phyloP scores from a whole-genome alignment of 2,113 vertebrate species.

The Apeltes quadracus region DNA sequence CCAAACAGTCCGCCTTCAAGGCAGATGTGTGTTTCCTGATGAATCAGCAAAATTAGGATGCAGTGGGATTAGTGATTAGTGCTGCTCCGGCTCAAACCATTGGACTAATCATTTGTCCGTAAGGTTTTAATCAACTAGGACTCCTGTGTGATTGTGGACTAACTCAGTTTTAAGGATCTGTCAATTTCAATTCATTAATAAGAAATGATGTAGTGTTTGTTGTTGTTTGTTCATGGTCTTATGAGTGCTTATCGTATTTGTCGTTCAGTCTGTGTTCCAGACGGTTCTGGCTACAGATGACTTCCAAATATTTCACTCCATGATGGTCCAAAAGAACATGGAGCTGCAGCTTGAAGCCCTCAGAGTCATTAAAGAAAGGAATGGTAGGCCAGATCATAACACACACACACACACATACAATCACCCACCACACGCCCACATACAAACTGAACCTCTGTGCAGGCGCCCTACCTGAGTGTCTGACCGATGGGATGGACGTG shows the following conservation, averaged over 20 bases:
- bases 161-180: too few species aligned
- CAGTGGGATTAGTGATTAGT: not conserved
- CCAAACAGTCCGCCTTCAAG: not conserved
- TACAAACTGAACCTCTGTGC: not conserved
- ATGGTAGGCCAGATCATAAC: conserved; percentile 79
- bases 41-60: not conserved
- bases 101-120: not conserved
- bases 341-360: conserved; percentile 98
- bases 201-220: too few species aligned
- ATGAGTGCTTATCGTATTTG: not conserved
- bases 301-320: conserved; percentile 92
- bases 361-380: conserved; percentile 92
- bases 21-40: not conserved
- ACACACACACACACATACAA: not conserved
- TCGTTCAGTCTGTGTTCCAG: conserved; percentile 87
- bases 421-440: not conserved
- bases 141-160: too few species aligned
- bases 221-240: not conserved
- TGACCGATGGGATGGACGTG: conserved; percentile 91
- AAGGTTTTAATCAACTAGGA: too few species aligned
- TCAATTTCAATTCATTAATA: too few species aligned
- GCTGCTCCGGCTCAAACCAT: not conserved
- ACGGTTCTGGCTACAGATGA: conserved; percentile 94
- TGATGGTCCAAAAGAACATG: conserved; percentile 98
- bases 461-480: conserved; percentile 94